Evolutionary conservation across 2,113 vertebrate species (phyloP).

Genomic region (Rhabdornis inornatus): DNA sequence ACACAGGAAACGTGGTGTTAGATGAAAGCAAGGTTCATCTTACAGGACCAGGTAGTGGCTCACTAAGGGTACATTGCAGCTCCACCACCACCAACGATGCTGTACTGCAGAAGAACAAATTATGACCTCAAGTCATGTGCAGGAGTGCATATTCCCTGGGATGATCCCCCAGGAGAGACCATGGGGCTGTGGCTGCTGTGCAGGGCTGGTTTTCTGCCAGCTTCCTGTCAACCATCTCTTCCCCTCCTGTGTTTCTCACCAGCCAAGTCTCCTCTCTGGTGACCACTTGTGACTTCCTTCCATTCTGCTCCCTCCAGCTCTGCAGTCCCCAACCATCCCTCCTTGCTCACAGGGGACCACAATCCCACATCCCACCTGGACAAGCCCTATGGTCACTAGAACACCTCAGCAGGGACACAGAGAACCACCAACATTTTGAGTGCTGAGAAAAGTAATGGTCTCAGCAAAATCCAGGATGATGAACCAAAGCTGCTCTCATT

Average conservation of each 20-base stretch:
- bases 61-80: background rate
- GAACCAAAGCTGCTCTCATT: background rate
- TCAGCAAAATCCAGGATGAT: background rate
- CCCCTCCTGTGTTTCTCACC: background rate
- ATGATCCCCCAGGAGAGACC: background rate
- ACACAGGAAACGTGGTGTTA: background rate
- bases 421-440: background rate
- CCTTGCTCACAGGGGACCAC: background rate
- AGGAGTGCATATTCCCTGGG: background rate
- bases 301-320: background rate
- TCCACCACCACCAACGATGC: accelerated
- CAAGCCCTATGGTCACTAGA: background rate
- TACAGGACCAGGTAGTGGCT: accelerated
- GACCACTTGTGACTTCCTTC: background rate
- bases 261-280: background rate
- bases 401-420: background rate
- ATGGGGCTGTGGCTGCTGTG: background rate
- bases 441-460: background rate
- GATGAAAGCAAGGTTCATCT: background rate
- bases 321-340: background rate
- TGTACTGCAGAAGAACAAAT: background rate
- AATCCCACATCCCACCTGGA: background rate
- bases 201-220: background rate
- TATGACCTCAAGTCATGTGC: accelerated
- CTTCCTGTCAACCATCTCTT: background rate